Evolutionary conservation across 2,797 vertebrate species (phyloP).

Genomic region (Melanotaenia maccullochi): DNA sequence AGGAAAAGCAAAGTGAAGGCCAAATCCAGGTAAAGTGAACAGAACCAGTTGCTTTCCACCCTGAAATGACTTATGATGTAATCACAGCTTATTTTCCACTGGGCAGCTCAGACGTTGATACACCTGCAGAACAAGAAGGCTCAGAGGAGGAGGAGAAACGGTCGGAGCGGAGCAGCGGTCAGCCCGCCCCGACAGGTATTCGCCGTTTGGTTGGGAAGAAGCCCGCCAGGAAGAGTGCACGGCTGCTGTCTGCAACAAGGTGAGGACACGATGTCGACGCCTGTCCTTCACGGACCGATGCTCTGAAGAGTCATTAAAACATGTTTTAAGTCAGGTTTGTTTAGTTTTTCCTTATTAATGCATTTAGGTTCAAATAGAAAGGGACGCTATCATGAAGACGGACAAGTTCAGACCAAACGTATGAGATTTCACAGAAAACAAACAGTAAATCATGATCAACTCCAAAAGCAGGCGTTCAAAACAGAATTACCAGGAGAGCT

Average conservation of each 20-base stretch:
- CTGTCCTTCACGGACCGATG: background rate
- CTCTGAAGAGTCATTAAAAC: no score
- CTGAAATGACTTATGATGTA: background rate
- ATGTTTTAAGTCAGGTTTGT: no score
- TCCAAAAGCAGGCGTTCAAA: no score
- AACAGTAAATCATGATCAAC: no score
- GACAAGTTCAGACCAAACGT: no score
- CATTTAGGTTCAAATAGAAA: no score
- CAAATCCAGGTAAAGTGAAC: conserved; percentile 29
- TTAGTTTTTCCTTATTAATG: no score
- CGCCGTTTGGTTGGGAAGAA: conserved; percentile 4
- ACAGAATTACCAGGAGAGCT: no score
- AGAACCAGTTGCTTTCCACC: background rate
- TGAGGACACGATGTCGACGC: background rate
- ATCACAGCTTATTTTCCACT: background rate
- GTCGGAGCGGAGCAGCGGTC: background rate
- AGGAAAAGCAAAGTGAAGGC: background rate
- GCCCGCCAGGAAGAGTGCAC: background rate
- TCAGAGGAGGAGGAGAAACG: background rate
- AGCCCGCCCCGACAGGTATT: background rate
- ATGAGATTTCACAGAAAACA: no score
- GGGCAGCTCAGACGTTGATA: conserved; percentile 5
- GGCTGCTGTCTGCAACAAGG: background rate
- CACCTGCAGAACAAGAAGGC: background rate
- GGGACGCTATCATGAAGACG: no score